Evolutionary conservation across 2,113 vertebrate genomes (phyloP).

Genomic region (Brevimyrus niger): DNA sequence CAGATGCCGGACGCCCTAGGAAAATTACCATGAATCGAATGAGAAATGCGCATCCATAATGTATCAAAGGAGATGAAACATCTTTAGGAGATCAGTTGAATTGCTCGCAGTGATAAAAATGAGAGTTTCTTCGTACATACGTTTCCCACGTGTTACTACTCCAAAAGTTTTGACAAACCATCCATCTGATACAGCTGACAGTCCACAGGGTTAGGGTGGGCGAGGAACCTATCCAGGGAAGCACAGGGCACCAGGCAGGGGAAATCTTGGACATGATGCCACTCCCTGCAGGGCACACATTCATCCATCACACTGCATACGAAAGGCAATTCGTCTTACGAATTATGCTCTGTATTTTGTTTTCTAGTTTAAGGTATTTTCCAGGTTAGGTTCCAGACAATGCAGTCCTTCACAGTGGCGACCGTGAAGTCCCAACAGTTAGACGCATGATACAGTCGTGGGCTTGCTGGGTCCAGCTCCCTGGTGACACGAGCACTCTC

Average conservation of each 20-base stretch:
- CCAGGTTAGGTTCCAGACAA: neutral
- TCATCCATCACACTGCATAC: neutral
- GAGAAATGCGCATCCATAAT: neutral
- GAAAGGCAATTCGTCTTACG: neutral
- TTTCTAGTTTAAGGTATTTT: neutral
- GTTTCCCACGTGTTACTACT: neutral
- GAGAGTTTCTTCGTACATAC: neutral
- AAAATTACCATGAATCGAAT: slow-evolving; percentile 62
- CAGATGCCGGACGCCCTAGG: slow-evolving; percentile 52
- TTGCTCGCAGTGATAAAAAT: neutral
- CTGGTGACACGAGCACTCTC: neutral
- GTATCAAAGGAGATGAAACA: neutral
- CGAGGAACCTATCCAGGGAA: neutral
- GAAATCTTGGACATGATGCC: neutral
- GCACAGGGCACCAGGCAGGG: neutral
- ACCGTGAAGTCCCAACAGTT: neutral
- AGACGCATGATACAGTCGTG: neutral
- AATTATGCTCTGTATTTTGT: neutral
- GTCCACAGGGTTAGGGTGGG: neutral
- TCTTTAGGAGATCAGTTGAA: neutral
- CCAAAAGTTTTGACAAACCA: neutral
- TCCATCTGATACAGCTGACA: neutral
- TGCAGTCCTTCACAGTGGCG: neutral
- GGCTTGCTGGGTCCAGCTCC: neutral
- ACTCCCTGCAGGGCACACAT: neutral